Evolutionary conservation across 2,113 vertebrate species (phyloP), one percentile per base, ranked within the genome.

Genomic region (Aspiorhynchus laticeps): DNA sequence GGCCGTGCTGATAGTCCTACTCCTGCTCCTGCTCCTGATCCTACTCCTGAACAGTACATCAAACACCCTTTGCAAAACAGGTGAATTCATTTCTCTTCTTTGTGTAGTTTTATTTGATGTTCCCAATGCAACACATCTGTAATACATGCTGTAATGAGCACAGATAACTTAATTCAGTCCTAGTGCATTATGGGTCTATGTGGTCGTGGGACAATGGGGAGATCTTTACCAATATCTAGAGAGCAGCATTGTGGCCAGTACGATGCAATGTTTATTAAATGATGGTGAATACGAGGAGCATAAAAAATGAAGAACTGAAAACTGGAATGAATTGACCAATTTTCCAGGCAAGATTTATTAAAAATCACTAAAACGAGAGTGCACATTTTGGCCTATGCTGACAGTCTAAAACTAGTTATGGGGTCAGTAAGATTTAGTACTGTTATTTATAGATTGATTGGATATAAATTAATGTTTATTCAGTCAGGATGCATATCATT

Each of bases 31-130:
- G 90, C 91, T n/a, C n/a, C n/a, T n/a, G n/a, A n/a, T n/a, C n/a
- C 89, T 0, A 94, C 91, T 90, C 91, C 94, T 76, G 95, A 96
- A 90, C 90, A 93, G 88, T 95, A 95, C 85, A 89, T 96, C 89
- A 96, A 96, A 89, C 95, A 95, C 87, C 95, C 95, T 76, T 92
- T 96, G 92, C 95, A 96, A 92, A 95, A 96, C 94, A 95, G 88
- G 95, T 96, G 92, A 90, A 78, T 78, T 17, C 5, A 19, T 5
- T 33, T 2, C 3, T 53, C 26, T 48, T 48, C 41, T 53, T 33
- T 78, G 26, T 19, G 14, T 90, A 38, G 3, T 19, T 73, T 7
- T 7, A 86, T 15, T 17, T 41, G 38, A 73, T n/a, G 6, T n/a
- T 56, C 19, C 14, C 21, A 51, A 17, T 12, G 36, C 19, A 38